Conservation (phyloP, 2,888 invertebrate species). For the Griposia aprilina region DNA sequence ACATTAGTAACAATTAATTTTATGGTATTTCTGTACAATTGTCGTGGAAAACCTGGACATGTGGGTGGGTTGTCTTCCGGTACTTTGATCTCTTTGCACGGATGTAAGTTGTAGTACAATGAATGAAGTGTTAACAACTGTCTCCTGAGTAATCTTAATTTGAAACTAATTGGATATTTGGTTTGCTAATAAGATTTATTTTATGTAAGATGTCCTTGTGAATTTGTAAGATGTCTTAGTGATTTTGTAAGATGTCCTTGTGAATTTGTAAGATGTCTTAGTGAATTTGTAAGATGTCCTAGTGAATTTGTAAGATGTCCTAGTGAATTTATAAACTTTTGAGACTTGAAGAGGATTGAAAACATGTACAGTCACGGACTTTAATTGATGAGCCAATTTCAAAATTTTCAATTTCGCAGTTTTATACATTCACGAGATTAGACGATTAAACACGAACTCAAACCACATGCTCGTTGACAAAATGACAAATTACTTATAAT, state of each 20-base stretch:
- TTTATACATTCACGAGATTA: too few species aligned
- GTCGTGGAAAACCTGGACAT: constrained; percentile 83
- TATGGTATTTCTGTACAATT: constrained; percentile 86
- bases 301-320: too few species aligned
- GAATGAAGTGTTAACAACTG: constrained; percentile 8
- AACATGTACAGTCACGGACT: too few species aligned
- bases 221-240: neutral
- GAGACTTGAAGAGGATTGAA: neutral
- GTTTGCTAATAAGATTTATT: constrained; percentile 24
- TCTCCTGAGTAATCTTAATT: neutral
- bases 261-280: neutral
- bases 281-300: too few species aligned
- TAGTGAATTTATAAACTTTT: too few species aligned
- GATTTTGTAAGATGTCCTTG: neutral
- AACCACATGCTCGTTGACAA: too few species aligned
- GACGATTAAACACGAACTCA: too few species aligned
- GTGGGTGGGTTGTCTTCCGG: constrained; percentile 76
- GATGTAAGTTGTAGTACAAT: constrained; percentile 22
- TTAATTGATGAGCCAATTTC: too few species aligned
- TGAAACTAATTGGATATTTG: constrained; percentile 1
- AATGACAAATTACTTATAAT: too few species aligned
- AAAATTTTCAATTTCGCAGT: too few species aligned
- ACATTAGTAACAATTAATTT: constrained; percentile 86
- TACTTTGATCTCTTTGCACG: constrained; percentile 43
- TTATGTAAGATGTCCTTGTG: neutral